A percentile compares a stretch with the other conserved stretches of the same genome.
phyloP scores from a whole-genome alignment of 2,888 invertebrate genomes.

The Tipula vernalis region DNA sequence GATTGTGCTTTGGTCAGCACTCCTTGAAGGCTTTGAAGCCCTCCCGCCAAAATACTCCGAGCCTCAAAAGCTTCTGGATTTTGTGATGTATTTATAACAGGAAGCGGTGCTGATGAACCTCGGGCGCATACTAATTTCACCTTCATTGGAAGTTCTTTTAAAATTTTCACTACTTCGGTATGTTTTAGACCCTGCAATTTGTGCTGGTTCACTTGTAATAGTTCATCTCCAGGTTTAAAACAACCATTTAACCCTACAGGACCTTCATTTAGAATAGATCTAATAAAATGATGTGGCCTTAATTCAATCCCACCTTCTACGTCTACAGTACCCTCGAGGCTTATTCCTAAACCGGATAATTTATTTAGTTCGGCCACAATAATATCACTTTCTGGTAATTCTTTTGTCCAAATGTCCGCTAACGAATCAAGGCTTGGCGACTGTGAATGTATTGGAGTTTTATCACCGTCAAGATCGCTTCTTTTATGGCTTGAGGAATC shows the following conservation, averaged over 20 bases:
- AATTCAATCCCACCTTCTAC: slow-evolving; percentile 95
- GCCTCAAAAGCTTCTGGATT: slow-evolving; percentile 70
- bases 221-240: slow-evolving; percentile 89
- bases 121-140: slow-evolving; percentile 87
- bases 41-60: slow-evolving; percentile 72
- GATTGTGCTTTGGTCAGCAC: slow-evolving; percentile 88
- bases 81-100: slow-evolving; percentile 64
- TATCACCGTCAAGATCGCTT: slow-evolving; percentile 18
- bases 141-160: slow-evolving; percentile 82
- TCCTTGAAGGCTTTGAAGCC: slow-evolving; percentile 69
- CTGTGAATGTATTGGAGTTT: slow-evolving; percentile 30
- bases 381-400: slow-evolving; percentile 73
- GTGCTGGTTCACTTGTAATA: slow-evolving; percentile 91
- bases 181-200: slow-evolving; percentile 85
- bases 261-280: slow-evolving; percentile 90
- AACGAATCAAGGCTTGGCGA: slow-evolving; percentile 58
- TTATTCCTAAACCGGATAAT: slow-evolving; percentile 89
- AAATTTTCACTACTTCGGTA: slow-evolving; percentile 89
- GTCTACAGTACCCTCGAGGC: slow-evolving; percentile 95
- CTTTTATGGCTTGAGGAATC: slow-evolving; percentile 10
- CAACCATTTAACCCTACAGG: slow-evolving; percentile 88
- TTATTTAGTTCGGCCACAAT: slow-evolving; percentile 87
- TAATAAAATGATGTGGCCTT: slow-evolving; percentile 96
- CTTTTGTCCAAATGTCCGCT: slow-evolving; percentile 63
- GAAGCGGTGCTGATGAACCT: slow-evolving; percentile 44